phyloP scores from a whole-genome alignment of 1,140 invertebrate genomes.

The Eumeta japonica region DNA sequence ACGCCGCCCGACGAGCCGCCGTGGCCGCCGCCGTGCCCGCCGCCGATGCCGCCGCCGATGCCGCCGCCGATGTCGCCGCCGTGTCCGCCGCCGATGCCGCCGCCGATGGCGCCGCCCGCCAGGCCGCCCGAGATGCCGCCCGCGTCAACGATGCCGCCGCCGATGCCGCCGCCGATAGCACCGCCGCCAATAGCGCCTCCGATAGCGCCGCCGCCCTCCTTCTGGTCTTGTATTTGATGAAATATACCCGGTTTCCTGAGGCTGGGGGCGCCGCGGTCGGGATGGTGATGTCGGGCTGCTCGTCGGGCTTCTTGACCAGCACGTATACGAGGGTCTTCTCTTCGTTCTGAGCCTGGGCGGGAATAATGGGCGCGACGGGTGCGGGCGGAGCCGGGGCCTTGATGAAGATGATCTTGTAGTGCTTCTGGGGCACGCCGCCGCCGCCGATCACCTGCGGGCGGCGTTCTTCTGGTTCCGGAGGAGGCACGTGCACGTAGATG shows the following conservation, averaged over 20 bases:
- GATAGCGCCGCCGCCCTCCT: constrained; percentile 51
- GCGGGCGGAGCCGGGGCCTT: constrained; percentile 79
- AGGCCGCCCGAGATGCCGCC: constrained; percentile 22
- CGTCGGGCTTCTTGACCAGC: constrained; percentile 81
- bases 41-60: constrained; percentile 22
- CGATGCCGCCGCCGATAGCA: constrained; percentile 28
- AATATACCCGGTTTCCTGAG: constrained; percentile 84
- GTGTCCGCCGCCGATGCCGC: constrained; percentile 44
- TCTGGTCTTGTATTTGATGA: constrained; percentile 85
- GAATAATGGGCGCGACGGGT: constrained; percentile 72
- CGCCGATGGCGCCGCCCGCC: constrained; percentile 25
- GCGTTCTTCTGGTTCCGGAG: constrained; percentile 62
- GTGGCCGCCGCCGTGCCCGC: constrained; percentile 33
- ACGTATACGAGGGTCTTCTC: constrained; percentile 90
- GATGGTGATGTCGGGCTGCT: constrained; percentile 73
- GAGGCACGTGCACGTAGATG: constrained; percentile 59
- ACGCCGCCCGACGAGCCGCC: constrained; percentile 25
- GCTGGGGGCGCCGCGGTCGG: constrained; percentile 74
- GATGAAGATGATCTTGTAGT: constrained; percentile 88
- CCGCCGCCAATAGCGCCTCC: constrained; percentile 38
- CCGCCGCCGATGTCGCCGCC: constrained; percentile 22
- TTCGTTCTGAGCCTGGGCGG: constrained; percentile 74
- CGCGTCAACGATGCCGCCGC: constrained; percentile 23
- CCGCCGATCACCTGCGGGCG: constrained; percentile 58
- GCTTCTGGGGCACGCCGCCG: constrained; percentile 70